A percentile compares a stretch with the other conserved stretches of the same genome.
phyloP scores from a whole-genome alignment of 2,888 invertebrate species.

The Pristionchus entomophagus region DNA sequence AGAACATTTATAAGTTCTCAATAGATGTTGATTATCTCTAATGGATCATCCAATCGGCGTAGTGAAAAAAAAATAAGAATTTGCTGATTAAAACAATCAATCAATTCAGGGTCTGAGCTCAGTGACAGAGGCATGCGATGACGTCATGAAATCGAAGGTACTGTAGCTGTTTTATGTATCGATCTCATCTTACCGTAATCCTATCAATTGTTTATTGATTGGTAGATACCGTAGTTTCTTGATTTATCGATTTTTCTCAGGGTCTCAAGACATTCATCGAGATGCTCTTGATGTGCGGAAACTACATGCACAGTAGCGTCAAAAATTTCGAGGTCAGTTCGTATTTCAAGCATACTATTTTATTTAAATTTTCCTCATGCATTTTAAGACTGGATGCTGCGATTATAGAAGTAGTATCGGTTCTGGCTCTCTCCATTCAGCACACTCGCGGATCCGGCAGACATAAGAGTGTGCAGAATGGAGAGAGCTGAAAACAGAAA shows the following conservation, averaged over 20 bases:
- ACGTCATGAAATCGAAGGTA: conserved; percentile 55
- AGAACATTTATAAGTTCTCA: too few species aligned
- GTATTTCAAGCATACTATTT: not conserved
- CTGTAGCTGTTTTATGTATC: not conserved
- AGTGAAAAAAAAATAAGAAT: not conserved
- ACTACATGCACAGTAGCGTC: conserved; percentile 95
- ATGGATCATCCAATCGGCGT: too few species aligned
- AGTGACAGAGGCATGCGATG: conserved; percentile 89
- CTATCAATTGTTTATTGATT: too few species aligned
- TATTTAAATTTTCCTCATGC: not conserved
- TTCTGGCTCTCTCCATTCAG: too few species aligned
- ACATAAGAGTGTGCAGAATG: too few species aligned
- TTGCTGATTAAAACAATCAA: not conserved
- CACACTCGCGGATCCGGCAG: too few species aligned
- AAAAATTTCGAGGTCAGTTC: conserved; percentile 78
- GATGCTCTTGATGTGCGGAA: conserved; percentile 90
- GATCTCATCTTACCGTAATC: not conserved
- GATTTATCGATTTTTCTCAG: conserved; percentile 74
- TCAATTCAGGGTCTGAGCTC: conserved; percentile 87
- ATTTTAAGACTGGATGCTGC: too few species aligned
- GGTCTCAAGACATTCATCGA: conserved; percentile 93
- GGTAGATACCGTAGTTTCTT: not conserved
- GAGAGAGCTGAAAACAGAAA: too few species aligned
- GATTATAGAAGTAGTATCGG: too few species aligned
- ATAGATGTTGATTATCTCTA: too few species aligned